Conservation (phyloP, 2,113 vertebrate species). For the Hydrochoerus hydrochaeris region DNA sequence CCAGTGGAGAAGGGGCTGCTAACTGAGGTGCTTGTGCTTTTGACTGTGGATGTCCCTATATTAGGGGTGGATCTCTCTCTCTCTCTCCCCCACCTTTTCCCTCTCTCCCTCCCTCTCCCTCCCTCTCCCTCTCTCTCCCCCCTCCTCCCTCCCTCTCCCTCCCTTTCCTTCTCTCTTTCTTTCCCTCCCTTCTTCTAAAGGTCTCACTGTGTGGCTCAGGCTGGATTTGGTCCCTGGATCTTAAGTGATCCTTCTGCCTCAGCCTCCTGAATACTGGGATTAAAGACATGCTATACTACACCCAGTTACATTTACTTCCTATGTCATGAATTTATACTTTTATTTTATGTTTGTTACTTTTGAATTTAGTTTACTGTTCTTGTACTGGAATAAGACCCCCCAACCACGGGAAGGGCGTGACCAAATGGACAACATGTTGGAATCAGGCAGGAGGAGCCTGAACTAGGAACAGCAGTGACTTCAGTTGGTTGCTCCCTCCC, state of each 20-base stretch:
- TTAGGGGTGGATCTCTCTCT: neutral
- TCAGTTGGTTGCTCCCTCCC: too few relatives aligned
- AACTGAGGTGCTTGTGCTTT: constrained; percentile 87
- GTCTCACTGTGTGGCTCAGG: neutral
- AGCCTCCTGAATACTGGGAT: neutral
- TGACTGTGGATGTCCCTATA: neutral
- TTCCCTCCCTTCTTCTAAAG: neutral
- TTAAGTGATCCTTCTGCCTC: neutral
- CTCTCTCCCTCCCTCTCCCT: too few relatives aligned
- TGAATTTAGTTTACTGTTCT: neutral
- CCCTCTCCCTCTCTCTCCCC: too few relatives aligned
- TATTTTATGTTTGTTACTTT: neutral
- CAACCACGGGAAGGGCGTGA: too few relatives aligned
- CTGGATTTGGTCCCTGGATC: neutral
- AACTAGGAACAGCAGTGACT: too few relatives aligned
- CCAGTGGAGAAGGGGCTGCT: constrained; percentile 86
- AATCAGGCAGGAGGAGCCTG: too few relatives aligned
- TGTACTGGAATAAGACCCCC: too few relatives aligned
- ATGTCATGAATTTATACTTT: neutral
- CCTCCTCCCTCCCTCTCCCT: too few relatives aligned
- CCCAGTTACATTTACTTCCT: neutral
- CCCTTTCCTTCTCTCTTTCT: neutral
- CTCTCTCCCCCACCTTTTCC: too few relatives aligned
- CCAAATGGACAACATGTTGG: too few relatives aligned
- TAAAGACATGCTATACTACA: neutral